Evolutionary conservation across 2,113 vertebrate species (phyloP), one percentile per base, ranked within the genome.

Genomic region (Muntiacus reevesi): DNA sequence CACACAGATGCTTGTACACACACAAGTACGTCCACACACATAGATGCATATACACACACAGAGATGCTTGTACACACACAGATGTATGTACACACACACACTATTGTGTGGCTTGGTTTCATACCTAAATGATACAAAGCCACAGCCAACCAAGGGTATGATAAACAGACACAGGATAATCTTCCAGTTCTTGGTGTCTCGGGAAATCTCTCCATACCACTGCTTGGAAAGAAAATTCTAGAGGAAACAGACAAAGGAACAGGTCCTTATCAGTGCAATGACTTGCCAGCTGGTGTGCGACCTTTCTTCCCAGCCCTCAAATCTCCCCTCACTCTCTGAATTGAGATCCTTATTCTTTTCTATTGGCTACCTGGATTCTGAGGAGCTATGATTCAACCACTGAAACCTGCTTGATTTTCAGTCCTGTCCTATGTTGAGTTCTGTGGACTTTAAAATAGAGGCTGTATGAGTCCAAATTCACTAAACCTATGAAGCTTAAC

Each of bases 151-250:
- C 55, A 99, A 98, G 5, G 99, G 99, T 71, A 99, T 99, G 87
- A 99, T 98, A n/a, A 99, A 97, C 86, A 99, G 99, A 96, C 99
- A 99, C 92, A 99, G 71, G 33, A 99, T 98, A 3, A 99, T 99
- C 98, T 99, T 99, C 99, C 99, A 99, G 81, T 99, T 99, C 57
- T 99, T 99, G 57, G 99, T 99, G 96, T 99, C 99, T 92, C 99
- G 99, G 40, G 99, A 99, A 87, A 99, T 99, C 97, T 99, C 99
- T 47, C 99, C 99, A 57, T 99, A 99, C 99, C 99, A 99, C 88
- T 99, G 99, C 97, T 99, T 99, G 82, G 99, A 99, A 93, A 99
- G 99, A 92, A 99, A 99, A 93, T 99, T 99, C 99, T 99, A 90
- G 47, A 94, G 30, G 47, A 91, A 94, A 97, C 28, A 96, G 94